Base-by-base conservation (phyloP, 2,888 invertebrate genomes). In the Dexiosoma caninum region DNA sequence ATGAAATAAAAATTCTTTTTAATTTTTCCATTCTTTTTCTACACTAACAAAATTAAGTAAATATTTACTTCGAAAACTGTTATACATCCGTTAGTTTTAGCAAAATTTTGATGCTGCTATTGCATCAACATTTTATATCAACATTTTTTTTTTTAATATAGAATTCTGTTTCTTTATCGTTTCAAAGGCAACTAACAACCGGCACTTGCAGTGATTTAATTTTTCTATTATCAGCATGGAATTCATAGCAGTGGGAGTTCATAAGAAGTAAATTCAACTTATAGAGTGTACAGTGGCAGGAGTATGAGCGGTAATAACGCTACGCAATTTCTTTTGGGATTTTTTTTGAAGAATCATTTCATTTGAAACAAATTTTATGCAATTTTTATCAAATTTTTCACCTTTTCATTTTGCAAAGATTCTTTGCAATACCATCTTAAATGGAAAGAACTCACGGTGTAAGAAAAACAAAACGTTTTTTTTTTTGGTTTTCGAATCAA, bases 41-140 rank as follows among this genome's bases (percentile, higher is more conserved):
- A 30, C 27, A 55, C 44, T 32, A 69, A 60, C 62, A 55, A 74
- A 57, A 74, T 57, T 66, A 69, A 59, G 62, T 62, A 69, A 69
- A 76, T 62, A 76, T 76, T 76, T 76, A 62, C 62, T 62, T 16
- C 30, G 7, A 75, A 64, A 62, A 69, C 37, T 60, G 51, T 46
- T 44, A 35, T 37, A 53, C 37, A 62, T 69, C 76, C 69, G 60
- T 40, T 62, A 40, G 21, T 69, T 60, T 76, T 59, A 30, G 32
- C 42, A 62, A 51, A 67, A 75, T 67, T 40, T 59, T 69, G 67
- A 23, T 60, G 46, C 27, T 67, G 53, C 37, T 55, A 35, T 44
- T 76, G 14, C 53, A n/a, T n/a, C n/a, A n/a, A n/a, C 35, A 7
- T 46, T 76, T 62, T 21, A 42, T 60, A 55, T 27, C n/a, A 42